A percentile compares a stretch with the other conserved stretches of the same genome.
Evolutionary conservation across 2,888 invertebrate genomes (phyloP).

Genomic region (Tetramorium bicarinatum): DNA sequence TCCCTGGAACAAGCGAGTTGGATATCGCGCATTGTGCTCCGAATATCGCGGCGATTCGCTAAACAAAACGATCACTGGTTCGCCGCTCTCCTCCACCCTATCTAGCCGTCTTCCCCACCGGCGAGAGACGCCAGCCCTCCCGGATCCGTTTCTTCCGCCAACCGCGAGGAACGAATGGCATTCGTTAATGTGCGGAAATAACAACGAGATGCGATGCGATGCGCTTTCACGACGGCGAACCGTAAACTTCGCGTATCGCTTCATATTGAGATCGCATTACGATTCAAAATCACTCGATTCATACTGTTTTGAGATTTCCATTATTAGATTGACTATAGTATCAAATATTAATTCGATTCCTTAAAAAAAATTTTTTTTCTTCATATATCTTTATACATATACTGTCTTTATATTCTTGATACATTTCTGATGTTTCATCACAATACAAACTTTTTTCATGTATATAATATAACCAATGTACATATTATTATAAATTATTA

Average conservation of each 20-base stretch:
- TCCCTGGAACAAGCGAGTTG: slow-evolving; percentile 35
- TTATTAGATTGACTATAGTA: background rate
- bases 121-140: background rate
- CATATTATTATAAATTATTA: no score
- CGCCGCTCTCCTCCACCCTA: background rate
- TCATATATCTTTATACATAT: background rate
- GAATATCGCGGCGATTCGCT: slow-evolving; percentile 49
- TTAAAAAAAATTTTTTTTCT: background rate
- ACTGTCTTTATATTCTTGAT: no score
- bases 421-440: no score
- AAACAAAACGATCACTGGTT: slow-evolving; percentile 53
- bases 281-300: background rate
- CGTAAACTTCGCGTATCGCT: slow-evolving; percentile 7
- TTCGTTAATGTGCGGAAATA: slow-evolving; percentile 47
- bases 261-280: background rate
- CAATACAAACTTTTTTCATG: no score
- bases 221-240: slow-evolving; percentile 22
- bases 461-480: no score
- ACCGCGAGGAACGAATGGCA: slow-evolving; percentile 25
- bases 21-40: slow-evolving; percentile 46
- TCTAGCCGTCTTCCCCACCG: background rate
- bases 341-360: background rate
- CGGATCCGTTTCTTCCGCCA: slow-evolving; percentile 14
- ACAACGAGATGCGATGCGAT: slow-evolving; percentile 31
- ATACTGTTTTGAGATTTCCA: background rate